Evolutionary conservation across 2,888 invertebrate species (phyloP), one percentile per base, ranked within the genome.

Genomic region (Anthoptus insignis): DNA sequence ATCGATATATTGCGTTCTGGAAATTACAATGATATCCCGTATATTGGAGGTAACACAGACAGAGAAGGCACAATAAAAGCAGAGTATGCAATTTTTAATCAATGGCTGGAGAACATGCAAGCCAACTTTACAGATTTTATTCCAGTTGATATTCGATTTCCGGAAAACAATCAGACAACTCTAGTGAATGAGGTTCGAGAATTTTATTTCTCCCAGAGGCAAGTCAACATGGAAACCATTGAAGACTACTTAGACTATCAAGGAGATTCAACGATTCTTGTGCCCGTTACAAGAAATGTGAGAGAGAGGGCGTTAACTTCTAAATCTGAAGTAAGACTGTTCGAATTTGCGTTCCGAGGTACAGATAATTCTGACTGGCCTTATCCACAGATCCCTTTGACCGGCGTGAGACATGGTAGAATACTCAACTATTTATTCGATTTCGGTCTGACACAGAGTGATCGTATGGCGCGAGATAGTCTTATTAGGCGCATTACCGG

Each of bases 51-150:
- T 1, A 90, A 82, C 54, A 86, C 85, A 0, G 82, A 84, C 27
- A 80, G 79, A 64, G 93, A 93, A 81, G 93, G 93, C 1, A 87
- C 91, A 1, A 42, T 90, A 39, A 78, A 87, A 73, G 87, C 87
- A 2, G 68, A 72, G 11, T 76, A 91, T 71, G 89, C 84, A 6
- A 73, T 76, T 3, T 74, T 72, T 29, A 75, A 71, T 11, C 65
- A 75, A n/a, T 88, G 89, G 90, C 61, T 88, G 5, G 68, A 71
- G 1, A 75, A 68, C 64, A 91, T 93, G 91, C 76, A 91, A 60
- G 66, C 72, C 0, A 88, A 87, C 66, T 91, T 93, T 59, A 76
- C 81, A 3, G 72, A 84, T 21, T 93, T 92, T 66, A 68, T 93
- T 4, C 91, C 77, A 61, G 85, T 82, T 0, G 90, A 91, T 66